Evolutionary conservation across 2,888 invertebrate genomes (phyloP).

Genomic region (Hypomecis punctinalis): DNA sequence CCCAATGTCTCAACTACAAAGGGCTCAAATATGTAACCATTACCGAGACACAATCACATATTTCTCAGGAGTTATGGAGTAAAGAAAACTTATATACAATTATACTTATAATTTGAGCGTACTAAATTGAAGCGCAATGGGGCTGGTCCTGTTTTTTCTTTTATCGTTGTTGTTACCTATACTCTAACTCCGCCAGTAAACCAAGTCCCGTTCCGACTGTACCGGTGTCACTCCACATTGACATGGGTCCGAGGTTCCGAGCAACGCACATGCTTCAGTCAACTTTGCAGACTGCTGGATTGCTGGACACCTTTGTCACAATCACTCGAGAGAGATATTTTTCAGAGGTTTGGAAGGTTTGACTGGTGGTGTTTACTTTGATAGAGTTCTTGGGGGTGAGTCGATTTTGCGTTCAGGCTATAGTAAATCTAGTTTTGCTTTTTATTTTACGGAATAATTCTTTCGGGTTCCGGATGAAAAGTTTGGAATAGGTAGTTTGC

Average conservation of each 20-base stretch:
- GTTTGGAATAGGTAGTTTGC: slow-evolving; percentile 43
- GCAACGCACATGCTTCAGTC: slow-evolving; percentile 38
- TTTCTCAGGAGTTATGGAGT: too few relatives aligned
- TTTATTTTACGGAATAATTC: slow-evolving; percentile 50
- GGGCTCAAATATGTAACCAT: too few relatives aligned
- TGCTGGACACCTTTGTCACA: slow-evolving; percentile 16
- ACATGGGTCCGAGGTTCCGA: slow-evolving; percentile 45
- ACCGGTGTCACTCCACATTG: slow-evolving; percentile 44
- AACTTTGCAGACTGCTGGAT: slow-evolving; percentile 19
- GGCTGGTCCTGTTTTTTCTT: too few relatives aligned
- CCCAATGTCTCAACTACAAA: too few relatives aligned
- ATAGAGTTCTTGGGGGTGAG: not conserved
- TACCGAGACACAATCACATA: too few relatives aligned
- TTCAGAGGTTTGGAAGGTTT: not conserved
- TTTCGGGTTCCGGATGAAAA: slow-evolving; percentile 43
- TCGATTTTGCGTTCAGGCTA: slow-evolving; percentile 18
- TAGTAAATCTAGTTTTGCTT: slow-evolving; percentile 56
- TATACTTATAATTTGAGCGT: too few relatives aligned
- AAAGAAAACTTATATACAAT: too few relatives aligned
- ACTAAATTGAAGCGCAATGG: too few relatives aligned
- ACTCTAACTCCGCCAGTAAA: slow-evolving; percentile 40
- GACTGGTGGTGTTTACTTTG: not conserved
- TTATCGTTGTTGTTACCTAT: slow-evolving; percentile 32
- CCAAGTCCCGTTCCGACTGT: slow-evolving; percentile 40
- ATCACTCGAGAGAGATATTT: not conserved